A percentile compares a stretch with the other conserved stretches of the same genome.
phyloP scores from a whole-genome alignment of 2,888 invertebrate genomes.

The Xanthorhoe spadicearia region DNA sequence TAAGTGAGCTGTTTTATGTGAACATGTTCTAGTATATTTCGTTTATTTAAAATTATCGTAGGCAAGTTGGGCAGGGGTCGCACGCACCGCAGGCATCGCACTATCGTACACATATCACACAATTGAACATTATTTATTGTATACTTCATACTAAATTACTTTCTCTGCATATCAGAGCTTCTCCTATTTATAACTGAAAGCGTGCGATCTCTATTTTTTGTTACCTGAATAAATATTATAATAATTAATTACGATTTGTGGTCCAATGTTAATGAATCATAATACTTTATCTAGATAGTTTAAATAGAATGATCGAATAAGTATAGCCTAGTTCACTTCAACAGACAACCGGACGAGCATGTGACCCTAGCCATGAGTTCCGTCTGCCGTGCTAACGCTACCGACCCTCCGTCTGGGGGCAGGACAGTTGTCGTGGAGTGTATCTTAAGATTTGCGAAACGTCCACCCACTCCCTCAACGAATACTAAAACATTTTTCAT shows the following conservation, averaged over 20 bases:
- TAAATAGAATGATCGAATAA: slow-evolving; percentile 68
- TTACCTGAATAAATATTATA: slow-evolving; percentile 84
- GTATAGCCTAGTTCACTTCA: slow-evolving; percentile 66
- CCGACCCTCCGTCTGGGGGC: neutral
- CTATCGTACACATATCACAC: slow-evolving; percentile 64
- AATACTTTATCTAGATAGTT: slow-evolving; percentile 81
- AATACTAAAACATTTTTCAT: slow-evolving; percentile 35
- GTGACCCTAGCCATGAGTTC: slow-evolving; percentile 11
- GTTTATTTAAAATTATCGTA: slow-evolving; percentile 77
- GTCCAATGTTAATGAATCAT: slow-evolving; percentile 85
- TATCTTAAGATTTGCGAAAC: slow-evolving; percentile 45
- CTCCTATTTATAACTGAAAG: slow-evolving; percentile 50
- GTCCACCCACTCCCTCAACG: slow-evolving; percentile 44
- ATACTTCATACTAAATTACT: slow-evolving; percentile 48
- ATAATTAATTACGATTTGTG: slow-evolving; percentile 83
- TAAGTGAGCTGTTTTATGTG: slow-evolving; percentile 77
- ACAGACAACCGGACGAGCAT: slow-evolving; percentile 18
- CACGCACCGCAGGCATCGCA: slow-evolving; percentile 51
- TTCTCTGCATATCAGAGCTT: slow-evolving; percentile 68
- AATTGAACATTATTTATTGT: slow-evolving; percentile 48
- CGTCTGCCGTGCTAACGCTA: slow-evolving; percentile 3
- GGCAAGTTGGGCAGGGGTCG: slow-evolving; percentile 70
- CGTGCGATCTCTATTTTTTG: slow-evolving; percentile 77
- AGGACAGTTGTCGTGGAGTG: slow-evolving; percentile 36
- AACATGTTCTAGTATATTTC: slow-evolving; percentile 78